Conservation (phyloP, 2,888 invertebrate genomes). For the Urechis unicinctus region DNA sequence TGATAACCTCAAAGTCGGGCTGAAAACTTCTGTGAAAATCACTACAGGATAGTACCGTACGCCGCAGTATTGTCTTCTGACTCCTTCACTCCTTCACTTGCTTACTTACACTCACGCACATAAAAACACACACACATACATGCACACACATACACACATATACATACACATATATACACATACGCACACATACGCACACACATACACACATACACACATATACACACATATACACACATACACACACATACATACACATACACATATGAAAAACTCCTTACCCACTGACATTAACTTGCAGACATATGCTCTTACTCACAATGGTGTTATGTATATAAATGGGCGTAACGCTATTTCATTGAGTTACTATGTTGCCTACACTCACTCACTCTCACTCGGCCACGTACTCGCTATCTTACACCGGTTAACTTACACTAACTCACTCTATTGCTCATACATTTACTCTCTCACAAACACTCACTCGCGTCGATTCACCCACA, state of each 20-base stretch:
- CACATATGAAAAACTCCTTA: background rate
- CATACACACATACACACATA: constrained; percentile 1
- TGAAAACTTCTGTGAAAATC: too few species aligned
- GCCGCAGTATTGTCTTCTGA: too few species aligned
- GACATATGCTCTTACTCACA: too few species aligned
- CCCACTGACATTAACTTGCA: too few species aligned
- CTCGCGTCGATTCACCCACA: too few species aligned
- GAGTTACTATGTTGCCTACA: too few species aligned
- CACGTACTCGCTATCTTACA: too few species aligned
- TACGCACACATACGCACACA: constrained; percentile 2
- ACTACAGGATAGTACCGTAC: too few species aligned
- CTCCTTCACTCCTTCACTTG: too few species aligned
- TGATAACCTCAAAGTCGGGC: too few species aligned
- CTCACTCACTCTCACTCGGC: background rate
- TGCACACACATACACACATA: constrained; percentile 2
- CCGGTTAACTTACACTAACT: background rate
- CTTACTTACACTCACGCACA: constrained; percentile 1
- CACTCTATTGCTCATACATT: background rate
- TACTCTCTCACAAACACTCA: background rate
- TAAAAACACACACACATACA: constrained; percentile 1
- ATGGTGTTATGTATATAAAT: too few species aligned
- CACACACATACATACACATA: constrained; percentile 3
- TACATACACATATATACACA: constrained; percentile 2
- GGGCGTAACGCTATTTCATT: too few species aligned
- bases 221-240: constrained; percentile 2